Evolutionary conservation across 2,113 vertebrate species (phyloP).

Genomic region (Lipotes vexillifer): DNA sequence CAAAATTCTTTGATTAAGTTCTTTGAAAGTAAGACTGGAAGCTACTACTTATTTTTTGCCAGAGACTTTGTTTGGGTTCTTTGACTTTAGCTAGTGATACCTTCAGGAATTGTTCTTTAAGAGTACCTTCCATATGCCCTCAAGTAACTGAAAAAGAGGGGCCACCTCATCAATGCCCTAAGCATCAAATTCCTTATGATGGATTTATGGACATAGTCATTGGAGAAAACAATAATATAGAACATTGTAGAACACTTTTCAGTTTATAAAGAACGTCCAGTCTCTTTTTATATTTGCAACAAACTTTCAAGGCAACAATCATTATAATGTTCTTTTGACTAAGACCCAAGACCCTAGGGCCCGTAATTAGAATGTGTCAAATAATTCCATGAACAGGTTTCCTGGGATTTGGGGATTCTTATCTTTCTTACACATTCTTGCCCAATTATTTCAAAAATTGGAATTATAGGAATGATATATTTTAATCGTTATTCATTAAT

Average conservation of each 20-base stretch:
- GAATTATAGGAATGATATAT: not conserved
- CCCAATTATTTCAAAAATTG: not conserved
- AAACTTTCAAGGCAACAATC: not conserved
- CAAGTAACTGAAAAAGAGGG: not conserved
- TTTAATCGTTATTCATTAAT: not conserved
- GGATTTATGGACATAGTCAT: not conserved
- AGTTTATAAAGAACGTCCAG: not conserved
- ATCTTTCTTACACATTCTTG: not conserved
- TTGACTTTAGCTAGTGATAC: not conserved
- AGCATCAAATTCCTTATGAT: not conserved
- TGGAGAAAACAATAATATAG: not conserved
- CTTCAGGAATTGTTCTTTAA: not conserved
- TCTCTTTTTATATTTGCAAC: not conserved
- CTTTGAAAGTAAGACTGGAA: not conserved
- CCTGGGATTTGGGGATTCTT: not conserved
- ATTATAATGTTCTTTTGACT: not conserved
- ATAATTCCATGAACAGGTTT: not conserved
- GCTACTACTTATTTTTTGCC: not conserved
- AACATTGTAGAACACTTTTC: not conserved
- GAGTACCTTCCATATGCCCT: not conserved
- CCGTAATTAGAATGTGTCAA: not conserved
- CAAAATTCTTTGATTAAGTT: not conserved
- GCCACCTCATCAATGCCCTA: not conserved
- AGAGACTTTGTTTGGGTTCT: not conserved
- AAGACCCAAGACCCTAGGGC: not conserved